A percentile compares a stretch with the other conserved stretches of the same genome.
Conservation (phyloP, 1,140 invertebrate genomes). For the Homalodisca vitripennis region DNA sequence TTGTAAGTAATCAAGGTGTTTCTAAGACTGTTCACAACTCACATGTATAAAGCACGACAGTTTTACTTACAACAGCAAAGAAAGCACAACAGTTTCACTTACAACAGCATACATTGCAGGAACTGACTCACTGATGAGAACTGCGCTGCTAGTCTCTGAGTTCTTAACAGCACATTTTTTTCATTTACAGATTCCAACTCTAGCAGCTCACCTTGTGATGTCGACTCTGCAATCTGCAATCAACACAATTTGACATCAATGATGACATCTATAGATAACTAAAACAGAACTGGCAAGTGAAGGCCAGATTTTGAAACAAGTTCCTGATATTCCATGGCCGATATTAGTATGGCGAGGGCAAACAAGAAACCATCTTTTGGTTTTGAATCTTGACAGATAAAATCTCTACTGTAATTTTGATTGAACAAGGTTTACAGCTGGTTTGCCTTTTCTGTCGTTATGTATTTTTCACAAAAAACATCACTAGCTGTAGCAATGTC, state of each 20-base stretch:
- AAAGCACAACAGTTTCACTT: no score
- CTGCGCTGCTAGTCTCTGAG: constrained; percentile 4
- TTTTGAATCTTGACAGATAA: neutral
- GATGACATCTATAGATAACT: neutral
- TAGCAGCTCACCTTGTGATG: neutral
- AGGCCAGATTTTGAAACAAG: neutral
- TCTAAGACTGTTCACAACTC: no score
- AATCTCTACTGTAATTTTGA: neutral
- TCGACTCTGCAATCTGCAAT: neutral
- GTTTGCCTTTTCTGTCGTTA: no score
- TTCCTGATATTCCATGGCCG: neutral
- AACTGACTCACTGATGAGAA: neutral
- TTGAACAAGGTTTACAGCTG: no score
- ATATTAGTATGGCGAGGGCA: neutral
- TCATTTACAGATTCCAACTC: neutral
- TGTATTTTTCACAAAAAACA: no score
- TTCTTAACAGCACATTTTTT: neutral
- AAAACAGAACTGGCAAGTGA: neutral
- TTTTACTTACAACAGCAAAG: no score
- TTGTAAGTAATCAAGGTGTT: no score
- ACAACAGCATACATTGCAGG: constrained; percentile 11
- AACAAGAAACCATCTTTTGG: neutral
- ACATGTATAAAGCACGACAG: no score
- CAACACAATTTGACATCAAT: neutral
- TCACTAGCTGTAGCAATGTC: no score